Evolutionary conservation across 1,140 invertebrate genomes (phyloP), one percentile per base, ranked within the genome.

Genomic region (Trichonephila inaurata): DNA sequence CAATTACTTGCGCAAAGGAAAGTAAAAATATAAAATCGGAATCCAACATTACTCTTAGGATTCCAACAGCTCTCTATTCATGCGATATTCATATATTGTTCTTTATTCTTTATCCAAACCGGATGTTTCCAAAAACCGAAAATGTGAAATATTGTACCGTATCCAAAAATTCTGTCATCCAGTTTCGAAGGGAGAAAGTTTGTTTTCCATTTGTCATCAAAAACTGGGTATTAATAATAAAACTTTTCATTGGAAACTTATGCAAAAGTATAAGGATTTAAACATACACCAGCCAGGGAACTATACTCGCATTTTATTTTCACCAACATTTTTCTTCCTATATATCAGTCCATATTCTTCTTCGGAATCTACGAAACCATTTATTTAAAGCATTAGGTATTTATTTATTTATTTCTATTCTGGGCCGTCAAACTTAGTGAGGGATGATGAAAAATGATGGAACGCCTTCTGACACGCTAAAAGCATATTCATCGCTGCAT

Each of bases 341-440:
- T 89, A 69, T 89, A 33, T 44, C 58, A 62, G 40, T 85, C 24
- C 51, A 58, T 92, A 82, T 85, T 85, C 58, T 33, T 92, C 60
- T 24, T 21, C 14, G 21, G 66, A 86, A 87, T 87, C 82, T 86
- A 33, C 51, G 44, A 64, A 92, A 92, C 91, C 91, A 92, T 92
- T 92, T 92, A 92, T 92, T 92, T 92, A 92, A 87, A 77, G 91
- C 91, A 92, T 92, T 86, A 92, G 81, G 64, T 92, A 92, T 92
- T 92, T 92, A 92, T 91, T 91, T 91, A 91, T 92, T 92, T 92
- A 92, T 92, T 92, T 92, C 91, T 51, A 92, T 92, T 92, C 83
- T 16, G 28, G 40, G 77, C 91, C 91, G 91, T 92, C 91, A 92
- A 92, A 92, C 64, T 92, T 92, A 87, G 91, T 92, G 91, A 92